These are phyloP conservation scores for Drosophila macrothrix DNA, from an alignment of 2,888 invertebrate genomes.

Conservation along the genomic window DNA sequence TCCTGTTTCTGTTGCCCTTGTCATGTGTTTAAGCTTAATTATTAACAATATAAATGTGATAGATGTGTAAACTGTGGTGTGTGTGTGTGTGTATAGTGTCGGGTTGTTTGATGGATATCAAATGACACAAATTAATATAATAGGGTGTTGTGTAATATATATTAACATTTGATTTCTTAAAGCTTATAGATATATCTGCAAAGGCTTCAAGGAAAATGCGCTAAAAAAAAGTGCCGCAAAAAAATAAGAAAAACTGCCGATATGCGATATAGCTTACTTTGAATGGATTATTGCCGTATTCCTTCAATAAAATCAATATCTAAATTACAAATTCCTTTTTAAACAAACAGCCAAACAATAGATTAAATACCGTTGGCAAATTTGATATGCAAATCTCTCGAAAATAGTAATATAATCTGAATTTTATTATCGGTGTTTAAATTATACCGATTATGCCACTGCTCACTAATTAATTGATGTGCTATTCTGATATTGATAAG, in stretches of 20 bases:
- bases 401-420: background rate
- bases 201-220: background rate
- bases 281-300: background rate
- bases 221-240: background rate
- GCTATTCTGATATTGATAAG: background rate
- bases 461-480: background rate
- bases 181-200: background rate
- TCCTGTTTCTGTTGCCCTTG: slow-evolving; percentile 21
- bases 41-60: slow-evolving; percentile 35
- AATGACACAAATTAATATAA: background rate
- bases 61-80: slow-evolving; percentile 3
- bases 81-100: background rate
- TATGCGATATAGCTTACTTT: background rate
- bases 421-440: background rate
- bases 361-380: background rate
- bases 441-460: background rate
- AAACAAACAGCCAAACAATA: background rate
- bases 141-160: background rate
- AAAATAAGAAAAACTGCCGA: background rate
- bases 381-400: background rate
- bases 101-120: background rate
- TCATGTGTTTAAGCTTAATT: slow-evolving; percentile 21
- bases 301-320: background rate
- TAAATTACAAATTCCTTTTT: background rate
- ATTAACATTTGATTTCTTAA: background rate